Conservation (phyloP, 2,888 invertebrate species). For the Drosophila parthenogenetica region DNA sequence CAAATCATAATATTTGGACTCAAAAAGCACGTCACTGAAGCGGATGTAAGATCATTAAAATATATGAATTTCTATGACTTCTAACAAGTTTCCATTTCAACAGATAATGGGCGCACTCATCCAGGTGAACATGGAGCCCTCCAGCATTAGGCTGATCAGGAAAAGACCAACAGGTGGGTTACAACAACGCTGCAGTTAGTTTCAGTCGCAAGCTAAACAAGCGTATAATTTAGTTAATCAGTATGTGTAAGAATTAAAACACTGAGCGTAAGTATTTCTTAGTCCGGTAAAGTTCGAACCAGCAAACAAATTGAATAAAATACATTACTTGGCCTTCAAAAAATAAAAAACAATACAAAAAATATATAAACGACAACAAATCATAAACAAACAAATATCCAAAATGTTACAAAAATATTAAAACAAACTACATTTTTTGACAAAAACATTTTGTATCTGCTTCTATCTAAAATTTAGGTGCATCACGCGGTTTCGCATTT, state of each 20-base stretch:
- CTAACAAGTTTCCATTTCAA: neutral
- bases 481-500: slow-evolving; percentile 95
- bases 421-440: slow-evolving; percentile 83
- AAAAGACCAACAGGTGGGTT: slow-evolving; percentile 93
- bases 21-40: slow-evolving; percentile 91
- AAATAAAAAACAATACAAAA: slow-evolving; percentile 30
- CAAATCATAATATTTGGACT: slow-evolving; percentile 91
- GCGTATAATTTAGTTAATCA: too few relatives aligned
- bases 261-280: slow-evolving; percentile 53
- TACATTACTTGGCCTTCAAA: slow-evolving; percentile 43
- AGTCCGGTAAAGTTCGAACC: slow-evolving; percentile 49
- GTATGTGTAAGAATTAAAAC: slow-evolving; percentile 28
- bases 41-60: slow-evolving; percentile 87
- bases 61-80: neutral
- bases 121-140: slow-evolving; percentile 90
- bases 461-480: slow-evolving; percentile 92
- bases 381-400: slow-evolving; percentile 39
- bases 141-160: slow-evolving; percentile 92
- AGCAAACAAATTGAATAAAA: slow-evolving; percentile 54
- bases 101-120: slow-evolving; percentile 92
- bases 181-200: slow-evolving; percentile 36
- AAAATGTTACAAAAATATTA: slow-evolving; percentile 74
- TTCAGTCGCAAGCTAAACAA: slow-evolving; percentile 1
- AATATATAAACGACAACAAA: slow-evolving; percentile 39
- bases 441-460: slow-evolving; percentile 87